Evolutionary conservation across 53 echinoderm and acorn worm genomes (phyloP), one percentile per base, ranked within the genome.

Genomic region (Paracentrotus lividus): DNA sequence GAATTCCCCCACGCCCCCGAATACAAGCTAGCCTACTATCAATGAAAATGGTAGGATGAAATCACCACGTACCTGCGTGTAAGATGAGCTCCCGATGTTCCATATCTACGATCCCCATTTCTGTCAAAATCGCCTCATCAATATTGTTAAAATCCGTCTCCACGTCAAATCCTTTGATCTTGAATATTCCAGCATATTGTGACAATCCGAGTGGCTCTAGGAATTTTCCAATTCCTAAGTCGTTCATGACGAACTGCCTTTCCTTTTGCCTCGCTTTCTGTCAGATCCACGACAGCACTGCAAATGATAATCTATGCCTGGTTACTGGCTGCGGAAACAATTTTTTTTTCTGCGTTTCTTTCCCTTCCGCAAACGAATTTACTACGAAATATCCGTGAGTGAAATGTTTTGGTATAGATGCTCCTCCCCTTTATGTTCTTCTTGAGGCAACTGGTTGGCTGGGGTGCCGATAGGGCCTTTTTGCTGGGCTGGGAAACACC

Each of bases 81-180:
- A 99, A 94, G 92, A 99, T 96, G 54, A 95, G 94, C 93, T 84
- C 93, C 58, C 99, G 94, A 94, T 99, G 96, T 43, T 94, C 95
- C 26, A 56, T 90, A 93, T 96, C 90, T 54, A 88, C 94, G 84
- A 99, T 99, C 61, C 95, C 95, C 97, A 99, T 96, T 60, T 95
- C 94, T 92, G 95, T 94, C 93, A 99, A 90, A 94, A 95, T 96
- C 43, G 93, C 94, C 85, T 93, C 88, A 85, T 94, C 94, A 66
- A 99, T 77, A 21, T 90, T 93, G 77, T 94, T 93, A 78, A 97
- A 96, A 94, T 99, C 99, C 57, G 93, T 97, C 96, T 99, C 99
- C 89, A 96, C 96, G 90, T 99, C 99, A 65, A 97, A 99, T 88
- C 99, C 99, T 93, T 99, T 99, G 69, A 90, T 97, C 93, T 95